A percentile compares a stretch with the other conserved stretches of the same genome.
Conservation (phyloP, 2,113 vertebrate species). For the Esox niger region DNA sequence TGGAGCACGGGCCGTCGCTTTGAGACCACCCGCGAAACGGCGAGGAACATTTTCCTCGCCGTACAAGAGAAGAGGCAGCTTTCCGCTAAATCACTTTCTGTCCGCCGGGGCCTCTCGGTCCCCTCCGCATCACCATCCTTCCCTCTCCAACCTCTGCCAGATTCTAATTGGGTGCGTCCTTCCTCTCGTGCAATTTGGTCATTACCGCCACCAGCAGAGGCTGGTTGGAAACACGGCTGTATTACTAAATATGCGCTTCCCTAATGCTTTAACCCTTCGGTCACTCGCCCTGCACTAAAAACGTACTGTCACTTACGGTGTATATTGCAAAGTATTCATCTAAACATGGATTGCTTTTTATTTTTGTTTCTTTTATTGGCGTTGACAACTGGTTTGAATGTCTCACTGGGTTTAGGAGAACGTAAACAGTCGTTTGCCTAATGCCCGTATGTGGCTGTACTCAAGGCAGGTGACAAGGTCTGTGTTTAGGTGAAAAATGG, state of each 20-base stretch:
- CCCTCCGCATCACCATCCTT: conserved; percentile 14
- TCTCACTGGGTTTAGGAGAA: neutral
- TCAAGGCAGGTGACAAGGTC: neutral
- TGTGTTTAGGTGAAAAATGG: neutral
- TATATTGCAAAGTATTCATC: too few species aligned
- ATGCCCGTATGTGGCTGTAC: neutral
- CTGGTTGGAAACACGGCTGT: conserved; percentile 89
- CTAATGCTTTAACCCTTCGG: conserved; percentile 84
- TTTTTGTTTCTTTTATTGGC: too few species aligned
- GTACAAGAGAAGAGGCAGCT: conserved; percentile 83
- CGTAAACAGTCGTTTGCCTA: neutral
- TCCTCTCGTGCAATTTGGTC: conserved; percentile 96
- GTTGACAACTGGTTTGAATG: neutral
- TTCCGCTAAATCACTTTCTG: conserved; percentile 98
- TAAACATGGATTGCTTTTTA: too few species aligned
- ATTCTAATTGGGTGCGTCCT: conserved; percentile 99
- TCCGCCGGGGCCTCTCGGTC: conserved; percentile 80
- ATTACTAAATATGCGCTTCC: conserved; percentile 91
- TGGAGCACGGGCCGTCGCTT: conserved; percentile 84
- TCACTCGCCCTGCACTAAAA: conserved; percentile 36
- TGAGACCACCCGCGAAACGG: conserved; percentile 69
- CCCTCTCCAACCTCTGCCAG: conserved; percentile 73
- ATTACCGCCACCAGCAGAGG: conserved; percentile 83
- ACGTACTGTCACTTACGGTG: too few species aligned
- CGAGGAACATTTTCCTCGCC: conserved; percentile 41